Base-by-base conservation (phyloP, 2,797 vertebrate species). In the Notoglanidium macrostoma region DNA sequence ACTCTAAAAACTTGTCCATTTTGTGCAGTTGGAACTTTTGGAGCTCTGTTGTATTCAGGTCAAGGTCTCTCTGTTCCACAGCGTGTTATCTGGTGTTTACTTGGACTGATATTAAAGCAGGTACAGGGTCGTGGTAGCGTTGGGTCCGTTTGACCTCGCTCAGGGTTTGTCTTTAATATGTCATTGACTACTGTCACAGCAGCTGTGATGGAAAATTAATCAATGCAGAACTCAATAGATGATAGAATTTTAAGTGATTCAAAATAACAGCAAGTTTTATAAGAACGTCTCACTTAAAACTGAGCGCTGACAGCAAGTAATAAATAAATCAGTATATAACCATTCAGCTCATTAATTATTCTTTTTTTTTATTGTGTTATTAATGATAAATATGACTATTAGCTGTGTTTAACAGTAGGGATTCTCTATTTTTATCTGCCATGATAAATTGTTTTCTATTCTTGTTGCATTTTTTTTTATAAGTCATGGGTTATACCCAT, bases 131-230 rank as follows among this genome's bases (percentile, higher is more conserved):
- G 51, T 32, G 44, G 6, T 29, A 59, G 67, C 32, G 26, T 80
- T 23, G 8, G 49, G 83, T 80, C 74, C 23, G 5, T 63, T 46
- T 87, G 86, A 87, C 81, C 87, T 77, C 68, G 19, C 59, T 23
- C 29, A 76, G 12, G 79, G 44, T 89, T 89, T 83, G 82, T 86
- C 54, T 87, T 87, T 82, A 82, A 88, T 82, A 84, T 12, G 29
- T 40, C 83, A 85, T 21, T 2, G 54, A 54, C 49, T 9, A 17
- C 76, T 19, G 2, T 54, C n/a, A 79, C 54, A 78, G n/a, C 51
- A 23, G 51, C 51, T 49, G 46, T 29, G 26, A 29, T 51, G 12
- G 49, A 55, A 57, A 78, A 54, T 54, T 0, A 76, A 15, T 76
- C 73, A 74, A 51, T 17, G 6, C 73, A 26, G 49, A 55, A 32